phyloP scores from a whole-genome alignment of 2,113 vertebrate genomes.

The Cervus canadensis region DNA sequence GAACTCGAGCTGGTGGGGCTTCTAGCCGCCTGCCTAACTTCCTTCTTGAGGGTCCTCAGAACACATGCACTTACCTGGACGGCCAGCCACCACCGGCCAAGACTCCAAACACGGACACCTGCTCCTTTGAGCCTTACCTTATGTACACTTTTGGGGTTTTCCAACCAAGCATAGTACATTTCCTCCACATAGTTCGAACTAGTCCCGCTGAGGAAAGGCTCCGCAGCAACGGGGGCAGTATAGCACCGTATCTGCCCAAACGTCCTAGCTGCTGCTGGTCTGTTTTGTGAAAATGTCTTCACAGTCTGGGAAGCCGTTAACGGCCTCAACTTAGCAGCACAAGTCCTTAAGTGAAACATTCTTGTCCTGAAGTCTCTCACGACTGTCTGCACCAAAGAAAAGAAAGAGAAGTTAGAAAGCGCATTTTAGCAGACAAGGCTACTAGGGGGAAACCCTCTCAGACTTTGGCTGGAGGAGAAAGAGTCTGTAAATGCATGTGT shows the following conservation, averaged over 20 bases:
- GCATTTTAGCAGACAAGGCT: background rate
- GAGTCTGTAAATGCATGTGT: background rate
- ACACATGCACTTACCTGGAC: slow-evolving; percentile 74
- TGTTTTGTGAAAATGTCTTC: slow-evolving; percentile 81
- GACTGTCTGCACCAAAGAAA: slow-evolving; percentile 47
- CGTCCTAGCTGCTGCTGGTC: slow-evolving; percentile 82
- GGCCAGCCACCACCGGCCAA: background rate
- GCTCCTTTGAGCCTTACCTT: slow-evolving; percentile 86
- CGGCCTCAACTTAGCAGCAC: slow-evolving; percentile 86
- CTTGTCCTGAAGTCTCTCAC: slow-evolving; percentile 74
- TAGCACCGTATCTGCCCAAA: slow-evolving; percentile 84
- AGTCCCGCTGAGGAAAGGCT: slow-evolving; percentile 94
- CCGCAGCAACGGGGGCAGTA: slow-evolving; percentile 85
- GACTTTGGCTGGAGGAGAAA: background rate
- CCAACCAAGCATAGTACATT: slow-evolving; percentile 97
- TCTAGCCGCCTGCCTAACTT: background rate
- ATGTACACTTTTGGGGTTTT: slow-evolving; percentile 95
- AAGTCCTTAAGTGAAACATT: slow-evolving; percentile 96
- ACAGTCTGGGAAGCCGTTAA: slow-evolving; percentile 86
- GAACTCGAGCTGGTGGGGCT: background rate
- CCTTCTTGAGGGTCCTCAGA: background rate
- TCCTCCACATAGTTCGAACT: slow-evolving; percentile 97
- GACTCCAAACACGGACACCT: background rate
- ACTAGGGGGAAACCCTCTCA: background rate
- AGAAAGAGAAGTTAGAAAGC: background rate